Evolutionary conservation across 1,140 invertebrate species (phyloP).

Genomic region (Cyclargus thomasi): DNA sequence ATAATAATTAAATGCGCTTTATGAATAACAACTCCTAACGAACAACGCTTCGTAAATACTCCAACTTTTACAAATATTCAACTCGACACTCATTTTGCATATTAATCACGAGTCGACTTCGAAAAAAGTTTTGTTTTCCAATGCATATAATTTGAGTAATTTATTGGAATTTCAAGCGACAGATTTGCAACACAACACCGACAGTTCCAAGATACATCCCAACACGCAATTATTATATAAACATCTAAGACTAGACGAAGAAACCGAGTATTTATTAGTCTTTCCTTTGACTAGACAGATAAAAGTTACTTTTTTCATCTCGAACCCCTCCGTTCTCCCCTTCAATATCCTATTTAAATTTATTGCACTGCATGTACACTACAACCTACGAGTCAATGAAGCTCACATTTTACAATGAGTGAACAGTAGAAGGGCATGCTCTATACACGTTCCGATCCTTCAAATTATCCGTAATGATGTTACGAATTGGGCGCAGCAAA

Average conservation of each 20-base stretch:
- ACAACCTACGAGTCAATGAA: neutral
- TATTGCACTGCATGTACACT: neutral
- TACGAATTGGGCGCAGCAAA: conserved; percentile 19
- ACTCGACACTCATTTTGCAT: conserved; percentile 63
- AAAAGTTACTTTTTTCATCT: neutral
- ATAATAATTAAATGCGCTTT: conserved; percentile 73
- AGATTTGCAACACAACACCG: no score
- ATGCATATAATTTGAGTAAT: neutral
- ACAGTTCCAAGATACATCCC: no score
- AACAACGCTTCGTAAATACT: conserved; percentile 65
- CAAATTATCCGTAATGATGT: conserved; percentile 23
- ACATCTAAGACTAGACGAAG: no score
- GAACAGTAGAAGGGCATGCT: neutral
- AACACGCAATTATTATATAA: no score
- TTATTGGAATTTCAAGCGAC: neutral
- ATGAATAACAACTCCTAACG: conserved; percentile 69
- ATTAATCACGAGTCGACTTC: conserved; percentile 47
- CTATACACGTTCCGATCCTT: conserved; percentile 15
- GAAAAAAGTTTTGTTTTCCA: conserved; percentile 10
- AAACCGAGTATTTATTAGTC: neutral
- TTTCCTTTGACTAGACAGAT: neutral
- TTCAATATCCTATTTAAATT: neutral
- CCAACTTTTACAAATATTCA: conserved; percentile 64
- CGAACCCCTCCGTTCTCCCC: neutral
- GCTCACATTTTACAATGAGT: neutral